Base-by-base conservation (phyloP, 2,888 invertebrate species). In the Galerucella pusilla region DNA sequence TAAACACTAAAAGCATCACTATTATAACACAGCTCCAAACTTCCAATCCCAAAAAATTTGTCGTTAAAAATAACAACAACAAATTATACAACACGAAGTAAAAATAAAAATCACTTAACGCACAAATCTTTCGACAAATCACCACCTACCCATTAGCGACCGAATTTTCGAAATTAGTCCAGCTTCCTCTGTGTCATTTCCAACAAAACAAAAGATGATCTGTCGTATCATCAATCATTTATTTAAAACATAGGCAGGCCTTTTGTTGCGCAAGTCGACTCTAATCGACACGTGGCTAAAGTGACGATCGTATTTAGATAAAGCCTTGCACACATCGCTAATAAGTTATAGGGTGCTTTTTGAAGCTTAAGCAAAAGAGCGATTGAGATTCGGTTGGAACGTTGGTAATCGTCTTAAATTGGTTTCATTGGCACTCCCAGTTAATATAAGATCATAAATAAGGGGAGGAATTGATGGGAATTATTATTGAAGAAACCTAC, bases 111-210 rank as follows among this genome's bases (percentile, higher is more conserved):
- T 74, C 68, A 72, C 65, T 57, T 16, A 57, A 3, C 72, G 78
- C 71, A 80, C 76, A 82, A 82, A 83, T 83, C 84, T 82, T 83
- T 84, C 84, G 82, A 81, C 84, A 83, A 84, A 84, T 85, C 83
- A 78, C 80, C 84, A 83, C 83, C 83, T 83, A 80, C 81, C 81
- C 68, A 64, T 73, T 71, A 65, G 25, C 35, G 59, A 64, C 71
- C 68, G n/a, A 49, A 7, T 73, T 54, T 69, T 70, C 67, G 71
- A 79, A 83, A 81, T 82, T 81, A 81, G 82, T 68, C 74, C 76
- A 74, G 78, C 75, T 80, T 82, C 80, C 81, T 20, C 20, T 79
- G 80, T 77, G 61, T 72, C 67, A 73, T 75, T 42, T 77, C 65
- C 59, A 16, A 74, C 76, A 73, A 65, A 83, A 83, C 83, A 84